Evolutionary conservation across 2,888 invertebrate species (phyloP).

Genomic region (Strigamia crassipes): DNA sequence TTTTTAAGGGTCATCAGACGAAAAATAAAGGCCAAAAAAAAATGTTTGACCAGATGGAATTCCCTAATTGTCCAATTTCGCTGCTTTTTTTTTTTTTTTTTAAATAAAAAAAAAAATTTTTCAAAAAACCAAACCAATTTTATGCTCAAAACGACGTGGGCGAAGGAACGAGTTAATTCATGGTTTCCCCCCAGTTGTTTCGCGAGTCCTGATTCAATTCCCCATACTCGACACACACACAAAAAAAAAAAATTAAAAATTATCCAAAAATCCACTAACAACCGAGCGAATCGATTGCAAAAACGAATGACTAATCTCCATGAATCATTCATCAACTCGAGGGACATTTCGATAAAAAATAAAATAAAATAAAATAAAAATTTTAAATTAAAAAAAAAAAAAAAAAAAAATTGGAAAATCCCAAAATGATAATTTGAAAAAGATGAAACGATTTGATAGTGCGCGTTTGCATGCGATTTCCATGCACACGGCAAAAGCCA

Average conservation of each 20-base stretch:
- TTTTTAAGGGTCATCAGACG: background rate
- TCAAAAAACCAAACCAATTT: conserved; percentile 19
- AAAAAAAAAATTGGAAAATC: background rate
- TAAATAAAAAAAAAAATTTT: background rate
- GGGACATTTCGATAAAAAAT: no score
- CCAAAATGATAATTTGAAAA: background rate
- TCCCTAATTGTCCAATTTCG: background rate
- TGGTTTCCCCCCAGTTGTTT: background rate
- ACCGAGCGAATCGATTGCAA: background rate
- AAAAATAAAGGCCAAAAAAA: background rate
- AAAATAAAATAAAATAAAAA: no score
- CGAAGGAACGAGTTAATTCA: conserved; percentile 24
- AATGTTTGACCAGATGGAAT: background rate
- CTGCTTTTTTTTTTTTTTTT: no score
- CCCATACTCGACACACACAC: background rate
- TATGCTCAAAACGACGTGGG: background rate
- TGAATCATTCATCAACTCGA: background rate
- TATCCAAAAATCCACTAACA: background rate
- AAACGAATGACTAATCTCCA: background rate
- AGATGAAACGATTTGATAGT: background rate
- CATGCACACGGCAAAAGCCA: conserved; percentile 11
- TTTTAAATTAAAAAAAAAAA: no score
- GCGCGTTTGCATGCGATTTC: background rate
- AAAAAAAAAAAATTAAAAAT: background rate
- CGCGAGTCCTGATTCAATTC: background rate